Evolutionary conservation across 2,888 invertebrate species (phyloP), one percentile per base, ranked within the genome.

Genomic region (Spodoptera exigua): DNA sequence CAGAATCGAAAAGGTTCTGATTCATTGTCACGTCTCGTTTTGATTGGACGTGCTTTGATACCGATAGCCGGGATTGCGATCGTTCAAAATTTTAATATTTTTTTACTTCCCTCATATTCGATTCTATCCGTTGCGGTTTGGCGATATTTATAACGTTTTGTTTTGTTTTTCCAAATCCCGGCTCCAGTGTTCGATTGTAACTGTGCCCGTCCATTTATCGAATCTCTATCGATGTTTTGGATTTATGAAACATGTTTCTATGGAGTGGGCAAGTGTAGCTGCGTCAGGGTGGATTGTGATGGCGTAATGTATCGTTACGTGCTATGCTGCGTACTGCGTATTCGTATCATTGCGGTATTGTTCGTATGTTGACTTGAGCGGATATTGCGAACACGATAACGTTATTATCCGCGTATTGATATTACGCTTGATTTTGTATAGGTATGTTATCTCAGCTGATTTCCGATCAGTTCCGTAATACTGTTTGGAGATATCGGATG

Each of bases 31-130:
- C 93, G 93, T 91, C 91, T 86, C 91, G 89, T 86, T 92, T 91
- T 91, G 91, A 93, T 92, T 93, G 93, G 90, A 93, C 93, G 94
- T 94, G 94, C 93, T 92, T 90, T 92, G 93, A 90, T 90, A 92
- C 83, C 88, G 93, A 92, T 93, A 92, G 89, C 88, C 78, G 82
- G 93, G 93, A 93, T 93, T 92, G 90, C 84, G 84, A 87, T 87
- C 87, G 88, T 84, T 90, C 82, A 79, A 91, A 89, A 89, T 91
- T 93, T 92, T 88, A 89, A 92, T 92, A 86, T 89, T 89, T 91
- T 90, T 90, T 88, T 81, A 83, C 88, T 88, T 86, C 72, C 81
- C 86, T 88, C 86, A 89, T 92, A 92, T 91, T 91, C 86, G 85
- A 89, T 91, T 91, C 89, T 87, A 87, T 88, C 86, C 84, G 84